Conservation (phyloP, 2,797 vertebrate genomes). For the Anabacerthia variegaticeps region DNA sequence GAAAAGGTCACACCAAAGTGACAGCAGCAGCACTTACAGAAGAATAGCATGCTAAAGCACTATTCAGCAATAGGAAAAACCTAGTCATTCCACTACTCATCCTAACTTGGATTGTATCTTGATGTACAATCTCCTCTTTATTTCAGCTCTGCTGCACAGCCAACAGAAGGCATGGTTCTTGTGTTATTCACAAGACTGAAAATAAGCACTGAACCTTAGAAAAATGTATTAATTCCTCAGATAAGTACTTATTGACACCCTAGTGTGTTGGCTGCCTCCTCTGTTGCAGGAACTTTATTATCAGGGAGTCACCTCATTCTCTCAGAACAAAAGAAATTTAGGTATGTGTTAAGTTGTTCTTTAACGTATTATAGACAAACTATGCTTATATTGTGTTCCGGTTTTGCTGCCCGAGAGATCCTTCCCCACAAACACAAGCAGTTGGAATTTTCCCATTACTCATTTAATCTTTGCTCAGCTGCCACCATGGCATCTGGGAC, state of each 20-base stretch:
- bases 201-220: neutral
- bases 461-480: constrained; percentile 34
- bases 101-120: neutral
- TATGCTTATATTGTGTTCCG: neutral
- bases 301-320: neutral
- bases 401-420: neutral
- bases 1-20: neutral
- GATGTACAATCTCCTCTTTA: neutral
- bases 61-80: neutral
- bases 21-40: neutral
- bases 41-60: neutral
- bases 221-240: neutral
- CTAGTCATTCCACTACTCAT: neutral
- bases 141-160: neutral
- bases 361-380: neutral
- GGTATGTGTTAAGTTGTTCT: neutral
- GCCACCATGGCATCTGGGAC: constrained; percentile 1
- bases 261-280: neutral
- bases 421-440: neutral
- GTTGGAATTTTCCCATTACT: neutral
- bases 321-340: neutral
- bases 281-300: neutral
- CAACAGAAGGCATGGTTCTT: neutral
- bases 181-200: constrained; percentile 6
- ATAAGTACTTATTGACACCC: neutral